phyloP scores from a whole-genome alignment of 2,113 vertebrate species.

The Varanus komodoensis region DNA sequence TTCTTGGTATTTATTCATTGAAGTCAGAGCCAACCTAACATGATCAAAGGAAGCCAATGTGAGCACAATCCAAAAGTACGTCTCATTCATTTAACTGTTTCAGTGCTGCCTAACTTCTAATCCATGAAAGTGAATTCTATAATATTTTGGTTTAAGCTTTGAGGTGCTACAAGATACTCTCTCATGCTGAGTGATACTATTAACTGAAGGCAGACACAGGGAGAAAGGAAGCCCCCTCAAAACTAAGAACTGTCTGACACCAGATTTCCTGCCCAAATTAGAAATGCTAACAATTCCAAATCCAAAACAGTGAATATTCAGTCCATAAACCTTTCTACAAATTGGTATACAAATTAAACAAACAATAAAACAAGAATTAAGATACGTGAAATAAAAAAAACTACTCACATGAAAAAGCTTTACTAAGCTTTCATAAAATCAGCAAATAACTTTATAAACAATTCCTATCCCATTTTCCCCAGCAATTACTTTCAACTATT shows the following conservation, averaged over 20 bases:
- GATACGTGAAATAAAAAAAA: no score
- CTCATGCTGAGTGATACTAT: background rate
- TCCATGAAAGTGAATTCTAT: background rate
- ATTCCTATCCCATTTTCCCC: no score
- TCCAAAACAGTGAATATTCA: background rate
- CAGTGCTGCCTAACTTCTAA: background rate
- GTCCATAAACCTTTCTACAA: no score
- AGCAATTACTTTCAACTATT: no score
- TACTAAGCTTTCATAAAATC: no score
- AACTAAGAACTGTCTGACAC: background rate
- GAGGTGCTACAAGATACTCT: background rate
- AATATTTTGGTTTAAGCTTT: background rate
- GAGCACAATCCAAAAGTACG: constrained; percentile 25
- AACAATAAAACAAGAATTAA: no score
- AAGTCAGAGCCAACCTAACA: constrained; percentile 90
- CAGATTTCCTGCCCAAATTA: background rate
- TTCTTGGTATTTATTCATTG: constrained; percentile 94
- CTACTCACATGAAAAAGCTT: no score
- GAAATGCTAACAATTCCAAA: background rate
- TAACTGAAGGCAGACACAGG: background rate
- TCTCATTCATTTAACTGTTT: background rate
- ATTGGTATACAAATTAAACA: no score
- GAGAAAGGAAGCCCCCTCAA: background rate
- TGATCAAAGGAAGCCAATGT: constrained; percentile 47
- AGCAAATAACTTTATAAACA: no score